A percentile compares a stretch with the other conserved stretches of the same genome.
These are phyloP conservation scores for Sycophila texana DNA, from an alignment of 2,888 invertebrate genomes.

Conservation along the genomic window DNA sequence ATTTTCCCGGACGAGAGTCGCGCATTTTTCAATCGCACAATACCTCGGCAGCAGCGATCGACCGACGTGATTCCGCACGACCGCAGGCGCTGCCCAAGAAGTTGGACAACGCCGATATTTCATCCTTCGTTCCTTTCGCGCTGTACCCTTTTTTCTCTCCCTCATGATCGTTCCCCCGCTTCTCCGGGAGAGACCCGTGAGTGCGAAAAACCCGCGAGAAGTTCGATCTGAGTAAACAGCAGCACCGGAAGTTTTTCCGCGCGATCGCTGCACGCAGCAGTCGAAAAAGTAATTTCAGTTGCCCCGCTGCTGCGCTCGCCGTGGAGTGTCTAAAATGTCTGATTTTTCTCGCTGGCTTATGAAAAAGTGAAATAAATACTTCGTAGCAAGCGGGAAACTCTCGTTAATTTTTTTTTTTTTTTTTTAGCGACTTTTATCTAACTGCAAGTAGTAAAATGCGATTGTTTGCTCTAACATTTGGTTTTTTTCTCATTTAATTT, in stretches of 20 bases:
- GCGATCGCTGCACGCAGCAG: not conserved
- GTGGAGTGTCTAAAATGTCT: not conserved
- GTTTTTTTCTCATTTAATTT: too few relatives aligned
- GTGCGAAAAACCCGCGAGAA: slow-evolving; percentile 28
- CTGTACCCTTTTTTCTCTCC: not conserved
- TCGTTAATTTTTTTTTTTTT: too few relatives aligned
- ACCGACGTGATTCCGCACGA: not conserved
- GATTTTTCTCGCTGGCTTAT: too few relatives aligned
- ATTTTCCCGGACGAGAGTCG: not conserved
- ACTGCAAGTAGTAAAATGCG: too few relatives aligned
- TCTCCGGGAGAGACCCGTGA: not conserved
- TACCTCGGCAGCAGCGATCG: not conserved
- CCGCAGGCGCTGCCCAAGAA: not conserved
- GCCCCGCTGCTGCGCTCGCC: not conserved
- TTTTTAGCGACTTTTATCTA: too few relatives aligned
- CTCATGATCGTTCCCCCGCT: not conserved
- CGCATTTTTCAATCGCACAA: slow-evolving; percentile 34
- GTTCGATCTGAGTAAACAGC: slow-evolving; percentile 33
- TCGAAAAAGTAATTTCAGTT: slow-evolving; percentile 27
- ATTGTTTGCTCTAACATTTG: too few relatives aligned
- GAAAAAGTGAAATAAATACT: too few relatives aligned
- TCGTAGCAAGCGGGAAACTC: too few relatives aligned
- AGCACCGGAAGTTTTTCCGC: slow-evolving; percentile 6
- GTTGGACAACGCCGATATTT: slow-evolving; percentile 35
- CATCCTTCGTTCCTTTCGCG: not conserved